Evolutionary conservation across 2,888 invertebrate genomes (phyloP), one percentile per base, ranked within the genome.

Genomic region (Drosophila flavopinicola): DNA sequence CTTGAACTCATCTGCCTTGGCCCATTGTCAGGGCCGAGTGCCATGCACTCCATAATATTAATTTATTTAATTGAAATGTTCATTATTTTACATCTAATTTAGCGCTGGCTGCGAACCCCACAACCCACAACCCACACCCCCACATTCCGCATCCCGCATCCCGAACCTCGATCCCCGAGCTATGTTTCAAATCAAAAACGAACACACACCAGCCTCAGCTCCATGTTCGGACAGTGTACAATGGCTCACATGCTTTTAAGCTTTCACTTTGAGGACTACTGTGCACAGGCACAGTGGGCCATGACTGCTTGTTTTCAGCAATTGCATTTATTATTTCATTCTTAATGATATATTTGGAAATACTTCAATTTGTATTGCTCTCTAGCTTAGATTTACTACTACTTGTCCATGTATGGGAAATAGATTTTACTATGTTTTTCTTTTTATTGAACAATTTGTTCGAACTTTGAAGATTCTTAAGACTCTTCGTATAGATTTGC

Each of bases 41-140:
- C 35, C 60, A 41, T 67, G 66, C 66, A 67, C 77, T 80, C 65
- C 86, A 70, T 86, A 73, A 84, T 85, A 85, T 84, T 86, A 85
- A 86, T 86, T 84, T 84, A 78, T 82, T 84, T 84, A 84, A 84
- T 84, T 84, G 84, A 84, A 84, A 85, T 86, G 87, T 80, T 78
- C 87, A 84, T 86, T 84, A 86, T 82, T 84, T 86, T 86, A 86
- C 85, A 87, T 85, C 85, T 78, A 86, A 84, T 86, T 84, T 85
- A 66, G 73, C 75, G 72, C 49, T 70, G 64, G 58, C 66, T 79
- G 83, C 76, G 75, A n/a, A n/a, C n/a, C 78, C 71, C 64, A 60
- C 63, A 35, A 53, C 51, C 49, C 30, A 42, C 20, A 3, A 11
- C 10, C 17, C 27, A 6, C n/a, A 20, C 23, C 35, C 32, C 33